A percentile compares a stretch with the other conserved stretches of the same genome.
Conservation (phyloP, 2,113 vertebrate genomes). For the Stegostoma tigrinum region DNA sequence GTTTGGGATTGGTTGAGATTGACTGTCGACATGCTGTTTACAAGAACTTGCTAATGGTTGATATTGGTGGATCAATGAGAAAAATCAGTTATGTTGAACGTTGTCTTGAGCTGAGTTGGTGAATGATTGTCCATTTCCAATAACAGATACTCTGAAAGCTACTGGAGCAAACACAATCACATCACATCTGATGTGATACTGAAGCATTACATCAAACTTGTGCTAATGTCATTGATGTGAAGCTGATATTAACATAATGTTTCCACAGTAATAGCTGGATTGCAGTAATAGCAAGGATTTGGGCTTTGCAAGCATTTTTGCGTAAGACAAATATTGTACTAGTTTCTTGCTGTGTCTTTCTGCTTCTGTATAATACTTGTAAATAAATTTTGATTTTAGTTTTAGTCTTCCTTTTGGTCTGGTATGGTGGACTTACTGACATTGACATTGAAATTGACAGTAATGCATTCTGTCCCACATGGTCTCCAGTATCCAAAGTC, state of each 20-base stretch:
- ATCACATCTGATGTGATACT: neutral
- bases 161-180: neutral
- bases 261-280: neutral
- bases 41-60: neutral
- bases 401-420: neutral
- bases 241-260: neutral
- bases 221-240: neutral
- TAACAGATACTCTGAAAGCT: neutral
- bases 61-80: neutral
- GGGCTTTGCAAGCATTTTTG: conserved; percentile 2
- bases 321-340: neutral
- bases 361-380: conserved; percentile 22
- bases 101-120: neutral
- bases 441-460: neutral
- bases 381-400: conserved; percentile 11
- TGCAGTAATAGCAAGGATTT: no score
- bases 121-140: neutral
- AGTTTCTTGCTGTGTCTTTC: neutral
- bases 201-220: neutral
- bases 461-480: neutral
- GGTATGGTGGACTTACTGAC: neutral
- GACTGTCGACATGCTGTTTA: neutral
- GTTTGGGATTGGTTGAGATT: neutral
- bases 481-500: neutral
- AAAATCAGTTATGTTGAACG: neutral